Base-by-base conservation (phyloP, 2,113 vertebrate species). In the Cinclus mexicanus region DNA sequence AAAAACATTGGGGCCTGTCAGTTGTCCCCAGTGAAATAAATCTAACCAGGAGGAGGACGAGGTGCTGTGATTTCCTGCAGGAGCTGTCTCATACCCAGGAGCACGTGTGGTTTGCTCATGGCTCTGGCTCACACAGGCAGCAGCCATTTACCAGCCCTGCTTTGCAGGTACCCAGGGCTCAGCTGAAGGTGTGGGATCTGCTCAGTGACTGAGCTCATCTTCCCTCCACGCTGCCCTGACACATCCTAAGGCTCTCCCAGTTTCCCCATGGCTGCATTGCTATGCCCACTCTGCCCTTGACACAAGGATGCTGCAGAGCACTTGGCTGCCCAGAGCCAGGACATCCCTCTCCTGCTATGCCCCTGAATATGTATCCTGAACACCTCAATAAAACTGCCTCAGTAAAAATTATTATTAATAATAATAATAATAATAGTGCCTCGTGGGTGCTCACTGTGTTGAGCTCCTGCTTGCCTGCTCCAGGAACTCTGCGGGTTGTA, bases 371-470 rank as follows among this genome's bases (percentile, higher is more conserved):
- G 44, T 5, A 23, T 17, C 29, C 49, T 9, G 44, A 39, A 41
- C 44, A 29, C 11, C 33, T 26, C 26, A 7, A 2, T 33, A 20
- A 44, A 64, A 44, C 0, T 49, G 69, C 20, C 14, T 39, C 10
- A 21, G 16, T 28, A 23, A n/a, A 69, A 44, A n/a, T n/a, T n/a
- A n/a, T n/a, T n/a, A n/a, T n/a, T n/a, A n/a, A n/a, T 37, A 42
- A 42, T 13, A 13, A 42, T 42, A 42, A 42, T 13, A 42, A 42
- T 42, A 42, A 42, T 84, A 37, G 35, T 37, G 57, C 12, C 70
- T 28, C 9, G 0, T 3, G 52, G 24, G 18, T 2, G 2, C 12
- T 68, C 1, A 0, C 52, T 33, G 0, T 16, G 18, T 6, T 50
- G 77, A n/a, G 23, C 39, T 72, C 44, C n/a, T 25, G 20, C 1